These are phyloP conservation scores for Cataglyphis altisquamis DNA, from an alignment of 2,888 invertebrate genomes.

Conservation along the genomic window DNA sequence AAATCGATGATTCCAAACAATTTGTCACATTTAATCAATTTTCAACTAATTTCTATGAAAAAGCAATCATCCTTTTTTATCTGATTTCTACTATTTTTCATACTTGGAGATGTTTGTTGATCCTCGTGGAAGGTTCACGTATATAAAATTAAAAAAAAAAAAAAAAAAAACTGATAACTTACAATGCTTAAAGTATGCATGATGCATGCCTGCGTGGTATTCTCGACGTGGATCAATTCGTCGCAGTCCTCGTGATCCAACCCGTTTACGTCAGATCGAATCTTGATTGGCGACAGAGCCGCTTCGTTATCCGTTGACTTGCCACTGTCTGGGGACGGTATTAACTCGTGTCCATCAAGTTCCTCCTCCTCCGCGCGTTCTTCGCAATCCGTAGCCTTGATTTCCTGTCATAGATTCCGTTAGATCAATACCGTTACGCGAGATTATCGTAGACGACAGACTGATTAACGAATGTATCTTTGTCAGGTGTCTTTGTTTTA, in stretches of 20 bases:
- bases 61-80: not conserved
- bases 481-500: no score
- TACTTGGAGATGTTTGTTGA: not conserved
- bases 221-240: slow-evolving; percentile 87
- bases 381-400: slow-evolving; percentile 82
- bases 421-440: slow-evolving; percentile 40
- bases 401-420: slow-evolving; percentile 72
- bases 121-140: not conserved
- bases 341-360: slow-evolving; percentile 87
- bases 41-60: not conserved
- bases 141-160: not conserved
- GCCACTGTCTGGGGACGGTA: slow-evolving; percentile 87
- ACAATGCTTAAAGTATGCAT: slow-evolving; percentile 88
- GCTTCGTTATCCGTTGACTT: slow-evolving; percentile 88
- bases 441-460: slow-evolving; percentile 30
- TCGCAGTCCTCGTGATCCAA: slow-evolving; percentile 87
- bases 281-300: slow-evolving; percentile 84
- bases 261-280: slow-evolving; percentile 83
- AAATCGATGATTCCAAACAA: not conserved
- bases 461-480: slow-evolving; percentile 34
- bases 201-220: slow-evolving; percentile 87
- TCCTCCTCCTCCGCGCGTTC: slow-evolving; percentile 86
- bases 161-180: slow-evolving; percentile 76
- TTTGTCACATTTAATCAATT: not conserved
- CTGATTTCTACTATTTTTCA: not conserved